These are phyloP conservation scores for Archips crataeganus DNA, from an alignment of 2,888 invertebrate genomes.

Conservation along the genomic window DNA sequence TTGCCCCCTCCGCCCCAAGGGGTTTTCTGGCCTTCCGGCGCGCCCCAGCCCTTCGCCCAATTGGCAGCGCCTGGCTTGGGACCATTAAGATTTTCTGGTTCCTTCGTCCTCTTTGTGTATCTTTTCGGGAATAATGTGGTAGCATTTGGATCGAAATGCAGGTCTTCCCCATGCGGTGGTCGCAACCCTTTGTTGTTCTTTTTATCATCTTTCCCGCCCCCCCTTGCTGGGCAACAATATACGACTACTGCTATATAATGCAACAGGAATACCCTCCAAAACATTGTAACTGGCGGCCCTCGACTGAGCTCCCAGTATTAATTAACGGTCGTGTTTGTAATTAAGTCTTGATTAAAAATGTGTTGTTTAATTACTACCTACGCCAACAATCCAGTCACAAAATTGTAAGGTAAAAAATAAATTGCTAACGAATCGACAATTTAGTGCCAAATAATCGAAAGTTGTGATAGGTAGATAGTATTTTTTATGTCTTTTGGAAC, in stretches of 20 bases:
- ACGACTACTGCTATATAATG: background rate
- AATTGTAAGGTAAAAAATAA: background rate
- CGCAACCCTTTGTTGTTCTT: background rate
- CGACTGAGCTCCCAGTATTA: background rate
- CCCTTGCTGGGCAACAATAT: background rate
- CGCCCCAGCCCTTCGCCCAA: background rate
- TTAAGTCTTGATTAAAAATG: conserved; percentile 5
- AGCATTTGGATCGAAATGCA: background rate
- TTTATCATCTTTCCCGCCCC: too few species aligned
- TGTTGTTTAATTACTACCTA: background rate
- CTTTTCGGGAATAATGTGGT: background rate
- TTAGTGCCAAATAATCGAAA: background rate
- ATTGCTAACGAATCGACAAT: background rate
- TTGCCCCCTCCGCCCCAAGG: background rate
- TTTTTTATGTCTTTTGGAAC: too few species aligned
- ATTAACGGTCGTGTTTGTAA: background rate
- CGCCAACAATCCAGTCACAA: background rate
- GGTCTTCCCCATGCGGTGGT: background rate
- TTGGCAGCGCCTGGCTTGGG: background rate
- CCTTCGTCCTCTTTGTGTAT: background rate
- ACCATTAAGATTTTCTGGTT: background rate
- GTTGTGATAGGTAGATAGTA: too few species aligned
- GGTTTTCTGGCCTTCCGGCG: background rate
- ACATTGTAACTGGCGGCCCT: background rate
- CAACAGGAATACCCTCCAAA: background rate